These are phyloP conservation scores for Ectobius pallidus DNA, from an alignment of 2,888 invertebrate genomes.

Conservation along the genomic window DNA sequence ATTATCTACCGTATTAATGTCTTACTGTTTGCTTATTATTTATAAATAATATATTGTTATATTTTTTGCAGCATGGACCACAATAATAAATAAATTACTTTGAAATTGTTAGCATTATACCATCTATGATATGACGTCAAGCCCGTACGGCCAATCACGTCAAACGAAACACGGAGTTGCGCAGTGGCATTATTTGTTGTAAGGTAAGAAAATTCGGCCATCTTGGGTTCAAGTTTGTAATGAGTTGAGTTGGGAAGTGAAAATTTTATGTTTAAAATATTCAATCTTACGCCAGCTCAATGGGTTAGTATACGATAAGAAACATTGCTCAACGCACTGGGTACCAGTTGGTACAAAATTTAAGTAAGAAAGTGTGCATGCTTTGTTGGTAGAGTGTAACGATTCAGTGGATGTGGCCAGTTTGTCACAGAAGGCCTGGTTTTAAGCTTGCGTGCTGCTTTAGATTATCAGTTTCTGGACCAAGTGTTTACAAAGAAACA, in stretches of 20 bases:
- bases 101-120: conserved; percentile 25
- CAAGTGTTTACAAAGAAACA: not conserved
- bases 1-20: too few species aligned
- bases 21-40: too few species aligned
- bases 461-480: not conserved
- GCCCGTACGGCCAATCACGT: conserved; percentile 40
- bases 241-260: conserved; percentile 45
- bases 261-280: conserved; percentile 45
- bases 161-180: conserved; percentile 46
- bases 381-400: conserved; percentile 10
- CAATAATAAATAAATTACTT: conserved; percentile 23
- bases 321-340: conserved; percentile 23
- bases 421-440: conserved; percentile 39
- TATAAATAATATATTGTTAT: too few species aligned
- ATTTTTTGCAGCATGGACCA: too few species aligned
- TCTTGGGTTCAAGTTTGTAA: conserved; percentile 48
- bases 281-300: conserved; percentile 44
- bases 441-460: conserved; percentile 15
- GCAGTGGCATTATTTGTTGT: conserved; percentile 49
- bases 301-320: conserved; percentile 46
- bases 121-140: conserved; percentile 43
- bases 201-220: conserved; percentile 49
- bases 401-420: conserved; percentile 41
- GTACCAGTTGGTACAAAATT: not conserved
- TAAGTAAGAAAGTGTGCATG: not conserved